These are phyloP conservation scores for Elysia chlorotica DNA, from an alignment of 1,140 invertebrate genomes.

Conservation along the genomic window DNA sequence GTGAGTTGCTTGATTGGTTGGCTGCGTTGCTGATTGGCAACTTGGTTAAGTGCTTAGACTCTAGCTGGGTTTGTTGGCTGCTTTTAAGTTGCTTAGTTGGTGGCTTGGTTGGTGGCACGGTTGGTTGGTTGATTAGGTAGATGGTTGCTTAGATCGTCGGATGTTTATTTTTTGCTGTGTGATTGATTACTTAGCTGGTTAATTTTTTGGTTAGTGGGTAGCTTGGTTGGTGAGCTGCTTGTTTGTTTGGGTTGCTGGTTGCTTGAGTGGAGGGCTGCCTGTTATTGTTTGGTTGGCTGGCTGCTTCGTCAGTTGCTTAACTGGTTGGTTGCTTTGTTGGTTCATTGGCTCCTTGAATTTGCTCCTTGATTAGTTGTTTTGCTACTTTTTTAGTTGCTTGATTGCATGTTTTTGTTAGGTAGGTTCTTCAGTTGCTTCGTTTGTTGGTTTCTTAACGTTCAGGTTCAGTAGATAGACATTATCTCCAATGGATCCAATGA, in stretches of 20 bases:
- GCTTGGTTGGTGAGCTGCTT: neutral
- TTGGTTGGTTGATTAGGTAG: neutral
- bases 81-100: neutral
- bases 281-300: neutral
- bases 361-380: neutral
- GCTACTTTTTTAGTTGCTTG: neutral
- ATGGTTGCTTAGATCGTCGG: neutral
- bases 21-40: neutral
- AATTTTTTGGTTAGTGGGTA: neutral
- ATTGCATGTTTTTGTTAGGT: too few relatives aligned
- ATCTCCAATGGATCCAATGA: too few relatives aligned
- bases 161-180: neutral
- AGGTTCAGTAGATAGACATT: too few relatives aligned
- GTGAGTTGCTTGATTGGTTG: constrained; percentile 13
- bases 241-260: neutral
- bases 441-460: too few relatives aligned
- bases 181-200: neutral
- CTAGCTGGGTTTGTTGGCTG: neutral
- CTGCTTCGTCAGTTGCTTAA: neutral
- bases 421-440: neutral
- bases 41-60: neutral
- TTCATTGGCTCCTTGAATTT: neutral
- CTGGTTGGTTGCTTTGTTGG: neutral
- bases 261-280: neutral
- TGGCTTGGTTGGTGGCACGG: neutral